Evolutionary conservation across 1,140 invertebrate species (phyloP).

Genomic region (Drosophila sulfurigaster): DNA sequence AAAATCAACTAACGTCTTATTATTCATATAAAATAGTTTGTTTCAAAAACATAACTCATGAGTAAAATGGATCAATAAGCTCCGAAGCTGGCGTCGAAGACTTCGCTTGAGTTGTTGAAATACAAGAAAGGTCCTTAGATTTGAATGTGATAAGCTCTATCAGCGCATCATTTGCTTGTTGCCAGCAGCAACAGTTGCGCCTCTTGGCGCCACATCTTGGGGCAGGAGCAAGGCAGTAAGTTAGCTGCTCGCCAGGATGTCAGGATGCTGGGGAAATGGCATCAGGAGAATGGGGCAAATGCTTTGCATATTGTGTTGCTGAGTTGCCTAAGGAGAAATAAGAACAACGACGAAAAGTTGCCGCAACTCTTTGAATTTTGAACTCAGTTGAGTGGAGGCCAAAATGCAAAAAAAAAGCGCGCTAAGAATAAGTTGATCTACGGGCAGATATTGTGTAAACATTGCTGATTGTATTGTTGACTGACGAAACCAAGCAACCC

Average conservation of each 20-base stretch:
- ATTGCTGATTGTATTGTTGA: too few relatives aligned
- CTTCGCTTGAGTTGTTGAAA: neutral
- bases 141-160: slow-evolving; percentile 25
- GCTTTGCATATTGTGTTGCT: slow-evolving; percentile 32
- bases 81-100: too few relatives aligned
- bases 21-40: too few relatives aligned
- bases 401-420: neutral
- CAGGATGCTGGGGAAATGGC: neutral
- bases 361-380: slow-evolving; percentile 40
- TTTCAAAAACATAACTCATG: too few relatives aligned
- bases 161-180: slow-evolving; percentile 20
- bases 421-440: neutral
- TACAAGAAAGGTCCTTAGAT: neutral
- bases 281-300: slow-evolving; percentile 2
- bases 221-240: neutral
- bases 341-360: slow-evolving; percentile 17
- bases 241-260: neutral
- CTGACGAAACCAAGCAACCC: too few relatives aligned
- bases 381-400: slow-evolving; percentile 15
- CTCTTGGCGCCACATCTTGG: neutral
- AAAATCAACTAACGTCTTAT: too few relatives aligned
- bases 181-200: slow-evolving; percentile 34
- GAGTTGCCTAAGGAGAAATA: slow-evolving; percentile 6
- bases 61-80: too few relatives aligned
- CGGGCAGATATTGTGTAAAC: neutral